Conservation (phyloP, 2,113 vertebrate species). For the Xenus cinereus region DNA sequence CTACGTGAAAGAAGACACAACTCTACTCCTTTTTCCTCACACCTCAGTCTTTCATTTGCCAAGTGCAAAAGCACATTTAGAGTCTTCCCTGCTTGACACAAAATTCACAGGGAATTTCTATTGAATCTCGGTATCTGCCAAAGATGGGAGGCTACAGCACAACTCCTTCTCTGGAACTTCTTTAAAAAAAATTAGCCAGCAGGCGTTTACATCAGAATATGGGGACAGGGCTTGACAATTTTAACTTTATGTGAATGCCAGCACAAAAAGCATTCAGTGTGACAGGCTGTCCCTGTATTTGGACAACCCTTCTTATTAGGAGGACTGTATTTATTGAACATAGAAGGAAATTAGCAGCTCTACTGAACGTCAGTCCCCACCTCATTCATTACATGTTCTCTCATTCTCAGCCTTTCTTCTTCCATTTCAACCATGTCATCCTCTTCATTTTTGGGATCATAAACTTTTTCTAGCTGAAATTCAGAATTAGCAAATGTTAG, state of each 20-base stretch:
- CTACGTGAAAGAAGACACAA: background rate
- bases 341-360: background rate
- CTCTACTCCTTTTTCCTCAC: background rate
- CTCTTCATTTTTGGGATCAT: conserved; percentile 94
- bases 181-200: background rate
- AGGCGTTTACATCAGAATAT: background rate
- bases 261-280: background rate
- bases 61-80: background rate
- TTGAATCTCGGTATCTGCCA: background rate
- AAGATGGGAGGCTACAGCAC: background rate
- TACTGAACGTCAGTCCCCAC: conserved; percentile 60
- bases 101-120: background rate
- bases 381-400: conserved; percentile 98
- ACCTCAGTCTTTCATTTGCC: background rate
- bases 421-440: conserved; percentile 99
- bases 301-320: background rate
- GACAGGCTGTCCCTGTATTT: background rate
- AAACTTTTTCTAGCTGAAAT: conserved; percentile 93
- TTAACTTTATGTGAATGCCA: background rate
- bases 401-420: conserved; percentile 95
- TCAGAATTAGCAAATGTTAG: conserved; percentile 11
- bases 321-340: background rate
- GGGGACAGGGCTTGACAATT: background rate
- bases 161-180: background rate
- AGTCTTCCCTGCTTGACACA: background rate